These are phyloP conservation scores for Nothoprocta perdicaria DNA, from an alignment of 2,113 vertebrate species.

Conservation along the genomic window DNA sequence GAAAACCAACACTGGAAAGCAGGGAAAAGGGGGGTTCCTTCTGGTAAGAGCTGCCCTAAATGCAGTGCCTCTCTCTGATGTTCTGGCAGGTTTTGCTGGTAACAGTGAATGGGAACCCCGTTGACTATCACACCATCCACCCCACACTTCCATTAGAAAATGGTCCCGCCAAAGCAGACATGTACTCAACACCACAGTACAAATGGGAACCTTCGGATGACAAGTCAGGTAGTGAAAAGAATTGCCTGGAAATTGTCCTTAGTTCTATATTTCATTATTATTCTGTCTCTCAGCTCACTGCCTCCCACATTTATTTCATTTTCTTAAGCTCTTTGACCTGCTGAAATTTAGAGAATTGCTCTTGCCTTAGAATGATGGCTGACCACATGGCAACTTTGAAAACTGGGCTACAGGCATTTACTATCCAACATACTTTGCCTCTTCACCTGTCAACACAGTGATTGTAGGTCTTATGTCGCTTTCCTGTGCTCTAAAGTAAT, in stretches of 20 bases:
- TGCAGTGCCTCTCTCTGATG: neutral
- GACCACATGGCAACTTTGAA: accelerated
- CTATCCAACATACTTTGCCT: neutral
- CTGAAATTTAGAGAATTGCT: neutral
- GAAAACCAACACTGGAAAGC: neutral
- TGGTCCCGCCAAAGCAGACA: constrained; percentile 87
- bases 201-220: constrained; percentile 82
- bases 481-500: neutral
- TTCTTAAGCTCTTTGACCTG: neutral
- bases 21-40: neutral
- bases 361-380: neutral
- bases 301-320: neutral
- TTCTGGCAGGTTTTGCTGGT: constrained; percentile 83
- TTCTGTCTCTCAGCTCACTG: neutral
- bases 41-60: neutral
- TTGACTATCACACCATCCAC: constrained; percentile 86
- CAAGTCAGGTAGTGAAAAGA: constrained; percentile 75
- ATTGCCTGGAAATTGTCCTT: neutral
- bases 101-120: constrained; percentile 90
- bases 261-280: neutral
- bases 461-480: neutral
- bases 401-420: neutral
- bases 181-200: constrained; percentile 94
- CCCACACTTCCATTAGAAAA: constrained; percentile 84
- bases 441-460: neutral